phyloP scores from a whole-genome alignment of 2,888 invertebrate genomes.

The Notodromas monacha region DNA sequence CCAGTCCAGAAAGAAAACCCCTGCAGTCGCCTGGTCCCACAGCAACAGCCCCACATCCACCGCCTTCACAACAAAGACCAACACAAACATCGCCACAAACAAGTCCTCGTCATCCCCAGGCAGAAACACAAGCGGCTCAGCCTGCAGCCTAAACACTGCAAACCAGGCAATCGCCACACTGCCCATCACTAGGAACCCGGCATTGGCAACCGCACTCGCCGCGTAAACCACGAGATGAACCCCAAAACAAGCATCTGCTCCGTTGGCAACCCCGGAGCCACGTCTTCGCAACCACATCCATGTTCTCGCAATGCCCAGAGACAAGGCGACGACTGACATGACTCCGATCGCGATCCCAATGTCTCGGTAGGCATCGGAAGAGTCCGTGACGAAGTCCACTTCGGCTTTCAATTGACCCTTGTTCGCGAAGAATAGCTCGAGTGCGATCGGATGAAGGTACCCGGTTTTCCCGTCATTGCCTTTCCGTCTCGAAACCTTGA shows the following conservation, averaged over 20 bases:
- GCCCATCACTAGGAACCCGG: not conserved
- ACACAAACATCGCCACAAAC: not conserved
- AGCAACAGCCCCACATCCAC: not conserved
- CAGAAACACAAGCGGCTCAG: not conserved
- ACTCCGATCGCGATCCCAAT: not conserved
- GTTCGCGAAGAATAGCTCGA: too few relatives aligned
- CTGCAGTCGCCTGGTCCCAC: not conserved
- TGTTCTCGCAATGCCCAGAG: not conserved
- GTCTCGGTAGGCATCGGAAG: too few relatives aligned
- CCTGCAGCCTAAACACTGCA: not conserved
- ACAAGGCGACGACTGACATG: not conserved
- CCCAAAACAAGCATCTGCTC: slow-evolving; percentile 1
- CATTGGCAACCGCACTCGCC: too few relatives aligned
- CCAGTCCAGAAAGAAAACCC: not conserved
- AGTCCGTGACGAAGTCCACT: too few relatives aligned
- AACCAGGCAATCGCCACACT: not conserved
- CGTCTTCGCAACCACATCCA: not conserved
- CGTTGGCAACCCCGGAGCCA: too few relatives aligned
- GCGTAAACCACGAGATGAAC: too few relatives aligned
- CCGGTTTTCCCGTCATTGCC: too few relatives aligned
- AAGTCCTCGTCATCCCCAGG: not conserved
- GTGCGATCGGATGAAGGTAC: too few relatives aligned
- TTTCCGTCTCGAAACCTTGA: too few relatives aligned
- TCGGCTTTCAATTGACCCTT: too few relatives aligned
- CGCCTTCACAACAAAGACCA: not conserved